Evolutionary conservation across 2,113 vertebrate genomes (phyloP), one percentile per base, ranked within the genome.

Genomic region (Larimichthys polyactis): DNA sequence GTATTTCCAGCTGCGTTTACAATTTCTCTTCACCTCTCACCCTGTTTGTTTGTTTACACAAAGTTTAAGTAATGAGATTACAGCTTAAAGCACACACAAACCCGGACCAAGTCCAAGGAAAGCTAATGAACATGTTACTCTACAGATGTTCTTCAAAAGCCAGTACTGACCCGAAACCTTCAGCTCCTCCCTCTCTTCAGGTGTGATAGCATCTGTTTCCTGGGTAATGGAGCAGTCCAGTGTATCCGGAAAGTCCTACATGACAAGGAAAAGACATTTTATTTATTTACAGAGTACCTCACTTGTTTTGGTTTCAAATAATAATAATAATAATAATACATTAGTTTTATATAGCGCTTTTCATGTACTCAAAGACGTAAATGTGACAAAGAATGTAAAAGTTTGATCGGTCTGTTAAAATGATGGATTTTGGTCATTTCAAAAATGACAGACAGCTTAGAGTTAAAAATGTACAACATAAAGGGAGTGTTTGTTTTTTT

Each of bases 101-200:
- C 12, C 24, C 1, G 5, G 6, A 14, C 48, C 29, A n/a, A 32
- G 16, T 51, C 3, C 15, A 60, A 16, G 27, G 40, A 24, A 24
- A 46, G 1, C 4, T 4, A 43, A 14, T 29, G 12, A 65, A 63
- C 5, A 11, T 46, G 19, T 44, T 8, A 17, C 10, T 58, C 14
- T 40, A 60, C 17, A 57, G 2, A 57, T 20, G 8, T 14, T 49
- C 32, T 19, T 63, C n/a, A 22, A 44, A 16, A 32, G 55, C 2
- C 7, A 27, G 29, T n/a, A 83, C 95, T 94, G 92, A 99, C 98
- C 98, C 87, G 97, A 98, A 71, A 99, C 97, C 90, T 98, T 99
- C 87, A 99, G 92, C 86, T 99, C 98, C 89, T 99, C 97, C 85
- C 98, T 96, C 92, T 99, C 98, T 87, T 99, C 98, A 12, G 97